phyloP scores from a whole-genome alignment of 2,113 vertebrate species.

The Macaca mulatta region DNA sequence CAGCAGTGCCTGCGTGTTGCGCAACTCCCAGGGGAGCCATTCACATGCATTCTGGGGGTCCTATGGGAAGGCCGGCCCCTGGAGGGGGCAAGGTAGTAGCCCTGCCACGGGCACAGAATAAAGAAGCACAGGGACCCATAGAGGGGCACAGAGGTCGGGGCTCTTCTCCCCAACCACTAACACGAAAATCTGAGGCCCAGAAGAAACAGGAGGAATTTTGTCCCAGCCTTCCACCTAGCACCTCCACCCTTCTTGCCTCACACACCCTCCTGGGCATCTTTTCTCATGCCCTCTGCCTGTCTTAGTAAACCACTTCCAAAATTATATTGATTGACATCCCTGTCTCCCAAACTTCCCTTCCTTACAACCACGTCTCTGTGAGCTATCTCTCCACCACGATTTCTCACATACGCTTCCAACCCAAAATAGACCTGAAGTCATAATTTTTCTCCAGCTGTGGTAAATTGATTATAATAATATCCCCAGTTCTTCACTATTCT shows the following conservation, averaged over 20 bases:
- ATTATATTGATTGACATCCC: not conserved
- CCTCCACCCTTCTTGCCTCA: not conserved
- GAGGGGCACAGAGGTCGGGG: accelerated
- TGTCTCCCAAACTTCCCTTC: accelerated
- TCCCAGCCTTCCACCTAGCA: accelerated
- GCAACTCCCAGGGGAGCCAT: not conserved
- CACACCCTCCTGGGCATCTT: not conserved
- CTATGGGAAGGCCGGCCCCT: accelerated
- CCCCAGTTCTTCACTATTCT: accelerated
- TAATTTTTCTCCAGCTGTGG: accelerated
- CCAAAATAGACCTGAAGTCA: not conserved
- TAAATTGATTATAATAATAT: not conserved
- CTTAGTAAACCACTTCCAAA: not conserved
- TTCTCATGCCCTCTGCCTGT: not conserved
- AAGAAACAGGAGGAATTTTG: not conserved
- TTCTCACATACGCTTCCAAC: not conserved
- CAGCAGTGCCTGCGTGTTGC: accelerated
- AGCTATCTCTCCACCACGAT: not conserved
- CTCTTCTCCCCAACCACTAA: not conserved
- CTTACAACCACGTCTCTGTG: not conserved
- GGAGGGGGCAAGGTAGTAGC: accelerated
- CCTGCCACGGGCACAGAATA: not conserved
- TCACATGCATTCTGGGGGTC: accelerated
- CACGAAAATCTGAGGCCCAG: accelerated
- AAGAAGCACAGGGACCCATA: not conserved